A percentile compares a stretch with the other conserved stretches of the same genome.
phyloP scores from a whole-genome alignment of 2,797 vertebrate species.

The Microcaecilia unicolor region DNA sequence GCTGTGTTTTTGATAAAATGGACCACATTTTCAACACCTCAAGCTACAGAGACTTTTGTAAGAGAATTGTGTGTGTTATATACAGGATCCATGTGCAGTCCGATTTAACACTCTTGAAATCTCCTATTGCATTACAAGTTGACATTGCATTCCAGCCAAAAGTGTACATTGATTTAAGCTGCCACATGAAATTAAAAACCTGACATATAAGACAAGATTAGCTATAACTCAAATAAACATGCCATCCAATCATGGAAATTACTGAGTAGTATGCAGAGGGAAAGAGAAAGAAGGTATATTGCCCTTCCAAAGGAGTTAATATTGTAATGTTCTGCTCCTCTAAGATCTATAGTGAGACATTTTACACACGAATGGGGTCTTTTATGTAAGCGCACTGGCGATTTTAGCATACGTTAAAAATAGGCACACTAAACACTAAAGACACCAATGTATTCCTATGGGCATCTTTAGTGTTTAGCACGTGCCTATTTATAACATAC shows the following conservation, averaged over 20 bases:
- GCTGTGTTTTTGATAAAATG: conserved; percentile 48
- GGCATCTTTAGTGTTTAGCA: no score
- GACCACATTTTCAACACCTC: conserved; percentile 57
- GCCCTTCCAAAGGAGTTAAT: no score
- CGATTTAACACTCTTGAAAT: conserved; percentile 35
- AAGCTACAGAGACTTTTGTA: conserved; percentile 48
- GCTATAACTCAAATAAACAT: conserved; percentile 23
- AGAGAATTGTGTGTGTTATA: conserved; percentile 33
- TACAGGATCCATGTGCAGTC: conserved; percentile 31
- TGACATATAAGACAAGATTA: conserved; percentile 27
- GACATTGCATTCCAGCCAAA: conserved; percentile 14
- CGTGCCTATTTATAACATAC: no score
- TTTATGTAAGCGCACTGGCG: no score
- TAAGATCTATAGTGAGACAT: no score
- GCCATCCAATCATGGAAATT: conserved; percentile 31
- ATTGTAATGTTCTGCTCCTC: no score
- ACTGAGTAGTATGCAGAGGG: conserved; percentile 3
- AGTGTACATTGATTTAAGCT: conserved; percentile 13
- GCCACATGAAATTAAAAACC: conserved; percentile 36
- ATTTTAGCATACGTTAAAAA: no score
- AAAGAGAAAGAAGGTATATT: no score
- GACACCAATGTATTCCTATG: no score
- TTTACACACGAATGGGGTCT: no score
- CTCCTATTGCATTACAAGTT: conserved; percentile 24
- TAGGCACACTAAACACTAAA: no score